These are phyloP conservation scores for Coenonympha glycerion DNA, from an alignment of 2,888 invertebrate species.

Conservation along the genomic window DNA sequence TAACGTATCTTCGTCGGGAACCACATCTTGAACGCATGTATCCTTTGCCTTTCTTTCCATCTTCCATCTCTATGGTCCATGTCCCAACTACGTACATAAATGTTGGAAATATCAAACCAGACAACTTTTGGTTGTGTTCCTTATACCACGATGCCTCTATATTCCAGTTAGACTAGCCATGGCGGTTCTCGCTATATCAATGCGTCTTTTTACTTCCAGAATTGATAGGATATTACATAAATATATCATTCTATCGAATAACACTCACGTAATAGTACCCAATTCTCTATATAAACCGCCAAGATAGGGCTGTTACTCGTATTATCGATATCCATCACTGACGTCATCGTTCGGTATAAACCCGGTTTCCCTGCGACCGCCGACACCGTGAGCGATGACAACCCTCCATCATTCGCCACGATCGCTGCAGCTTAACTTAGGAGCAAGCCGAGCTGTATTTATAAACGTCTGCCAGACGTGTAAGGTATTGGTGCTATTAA, in stretches of 20 bases:
- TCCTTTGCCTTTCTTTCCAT: too few species aligned
- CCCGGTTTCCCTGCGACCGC: conserved; percentile 18
- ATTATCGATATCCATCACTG: conserved; percentile 26
- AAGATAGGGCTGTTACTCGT: conserved; percentile 16
- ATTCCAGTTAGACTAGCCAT: too few species aligned
- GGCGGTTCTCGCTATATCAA: too few species aligned
- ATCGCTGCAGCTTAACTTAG: conserved; percentile 19
- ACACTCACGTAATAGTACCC: conserved; percentile 9
- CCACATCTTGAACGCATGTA: too few species aligned
- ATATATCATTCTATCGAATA: background rate
- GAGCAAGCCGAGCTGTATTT: conserved; percentile 24
- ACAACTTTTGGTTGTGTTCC: too few species aligned
- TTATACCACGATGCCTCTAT: too few species aligned
- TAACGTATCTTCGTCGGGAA: too few species aligned
- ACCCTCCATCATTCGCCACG: conserved; percentile 47
- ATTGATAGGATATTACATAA: too few species aligned
- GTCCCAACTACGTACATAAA: too few species aligned
- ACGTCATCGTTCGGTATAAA: conserved; percentile 22
- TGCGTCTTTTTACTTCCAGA: too few species aligned
- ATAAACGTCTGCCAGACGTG: conserved; percentile 15
- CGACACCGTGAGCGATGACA: conserved; percentile 45
- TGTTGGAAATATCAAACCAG: too few species aligned
- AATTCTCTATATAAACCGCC: conserved; percentile 21
- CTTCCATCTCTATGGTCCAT: too few species aligned
- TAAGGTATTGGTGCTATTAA: conserved; percentile 1